phyloP scores from a whole-genome alignment of 2,888 invertebrate species.

The Andrena dorsata region DNA sequence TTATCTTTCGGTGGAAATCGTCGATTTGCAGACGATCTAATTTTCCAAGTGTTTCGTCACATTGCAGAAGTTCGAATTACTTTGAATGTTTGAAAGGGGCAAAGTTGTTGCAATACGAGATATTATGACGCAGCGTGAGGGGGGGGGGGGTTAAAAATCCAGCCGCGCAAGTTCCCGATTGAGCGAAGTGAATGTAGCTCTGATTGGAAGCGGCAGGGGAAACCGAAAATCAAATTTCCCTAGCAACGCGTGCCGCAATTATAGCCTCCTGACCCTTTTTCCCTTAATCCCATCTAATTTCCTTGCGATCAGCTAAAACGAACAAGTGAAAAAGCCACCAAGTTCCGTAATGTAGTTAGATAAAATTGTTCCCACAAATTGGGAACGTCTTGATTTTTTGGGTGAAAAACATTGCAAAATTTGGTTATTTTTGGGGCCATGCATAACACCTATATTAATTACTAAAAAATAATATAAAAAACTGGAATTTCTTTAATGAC shows the following conservation, averaged over 20 bases:
- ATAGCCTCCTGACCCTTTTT: neutral
- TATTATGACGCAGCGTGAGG: neutral
- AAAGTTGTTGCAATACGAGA: neutral
- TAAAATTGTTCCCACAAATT: no score
- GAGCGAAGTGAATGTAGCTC: slow-evolving; percentile 1
- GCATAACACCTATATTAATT: no score
- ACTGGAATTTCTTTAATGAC: no score
- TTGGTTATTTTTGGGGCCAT: no score
- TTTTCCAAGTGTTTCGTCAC: no score
- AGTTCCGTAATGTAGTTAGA: neutral
- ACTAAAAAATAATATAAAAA: no score
- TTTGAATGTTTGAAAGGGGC: neutral
- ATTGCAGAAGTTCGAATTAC: neutral
- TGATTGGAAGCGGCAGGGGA: neutral
- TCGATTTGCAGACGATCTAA: no score
- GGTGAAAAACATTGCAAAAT: no score
- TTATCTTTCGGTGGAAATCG: no score
- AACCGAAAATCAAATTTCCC: slow-evolving; percentile 11
- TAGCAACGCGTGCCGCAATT: neutral
- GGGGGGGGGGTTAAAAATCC: neutral
- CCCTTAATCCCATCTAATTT: neutral
- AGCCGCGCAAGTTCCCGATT: neutral
- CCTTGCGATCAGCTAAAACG: neutral
- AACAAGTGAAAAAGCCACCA: neutral
- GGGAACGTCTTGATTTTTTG: no score